Evolutionary conservation across 2,797 vertebrate genomes (phyloP), one percentile per base, ranked within the genome.

Genomic region (Crenuchus spilurus): DNA sequence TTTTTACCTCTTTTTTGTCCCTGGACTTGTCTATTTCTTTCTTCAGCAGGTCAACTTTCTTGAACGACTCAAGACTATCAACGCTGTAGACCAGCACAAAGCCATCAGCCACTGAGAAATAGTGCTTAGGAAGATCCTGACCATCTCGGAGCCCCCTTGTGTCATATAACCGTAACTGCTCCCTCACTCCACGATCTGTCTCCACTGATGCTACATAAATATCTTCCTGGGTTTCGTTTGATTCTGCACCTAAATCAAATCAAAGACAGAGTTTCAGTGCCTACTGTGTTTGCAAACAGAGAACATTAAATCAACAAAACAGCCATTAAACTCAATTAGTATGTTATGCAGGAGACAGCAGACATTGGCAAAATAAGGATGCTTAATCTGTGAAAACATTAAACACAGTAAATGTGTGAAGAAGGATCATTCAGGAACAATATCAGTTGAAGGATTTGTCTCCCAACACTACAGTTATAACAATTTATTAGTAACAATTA

Each of bases 81-180:
- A 98, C 92, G 0, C 96, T 94, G 31, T 99, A 99, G 62, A 99
- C 95, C 0, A 98, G 92, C n/a, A 99, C 88, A 22, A 99, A 98
- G 66, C 94, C 96, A 0, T 99, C 97, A 0, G 95, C 96, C 44
- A 97, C 92, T 0, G 95, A 95, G 84, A 95, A 97, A 75, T 97
- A 98, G 84, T 99, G 97, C 51, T 94, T 96, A 0, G 96, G 96
- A 55, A 99, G 83, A 65, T 99, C 96, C 5, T 94, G 89, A 0
- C 92, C 94, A 0, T 95, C 94, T 9, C 93, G 91, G 42, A 99
- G 92, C 0, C 97, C 97, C 51, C 91, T 90, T 51, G 96, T 98
- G 85, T 98, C 96, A 0, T 98, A 99, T 0, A 99, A 93, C 35
- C 96, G 92, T 24, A 99, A 71, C 88, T 99, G 96, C 5, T 99